Percentiles rank a stretch among this genome's conserved stretches.
These are phyloP conservation scores for Crotophaga sulcirostris DNA, from an alignment of 2,113 vertebrate species.

Conservation along the genomic window DNA sequence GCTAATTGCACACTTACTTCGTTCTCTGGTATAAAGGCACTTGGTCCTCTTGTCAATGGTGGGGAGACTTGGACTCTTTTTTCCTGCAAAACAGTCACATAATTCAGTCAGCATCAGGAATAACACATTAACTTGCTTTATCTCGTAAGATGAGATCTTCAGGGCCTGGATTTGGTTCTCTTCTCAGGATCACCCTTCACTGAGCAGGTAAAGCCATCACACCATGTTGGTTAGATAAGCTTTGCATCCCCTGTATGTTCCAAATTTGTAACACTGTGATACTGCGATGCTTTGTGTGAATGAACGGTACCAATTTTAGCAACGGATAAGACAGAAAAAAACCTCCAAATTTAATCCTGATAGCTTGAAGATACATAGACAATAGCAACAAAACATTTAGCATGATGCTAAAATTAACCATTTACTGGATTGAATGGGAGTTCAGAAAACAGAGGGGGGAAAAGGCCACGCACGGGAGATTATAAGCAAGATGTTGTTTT, in stretches of 20 bases:
- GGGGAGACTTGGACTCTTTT: conserved; percentile 79
- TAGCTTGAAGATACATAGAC: not conserved
- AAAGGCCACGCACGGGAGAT: not conserved
- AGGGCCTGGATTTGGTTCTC: not conserved
- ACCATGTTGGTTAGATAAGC: not conserved
- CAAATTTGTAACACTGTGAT: too few species aligned
- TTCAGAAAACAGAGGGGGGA: not conserved
- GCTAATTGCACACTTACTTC: conserved; percentile 71
- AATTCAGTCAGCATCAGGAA: not conserved
- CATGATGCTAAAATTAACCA: not conserved
- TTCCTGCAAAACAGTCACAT: conserved; percentile 72
- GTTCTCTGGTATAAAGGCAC: conserved; percentile 88
- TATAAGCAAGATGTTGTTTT: not conserved
- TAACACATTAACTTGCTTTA: not conserved
- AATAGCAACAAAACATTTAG: not conserved
- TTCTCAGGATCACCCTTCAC: not conserved
- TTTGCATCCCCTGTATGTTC: not conserved
- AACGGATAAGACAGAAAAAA: not conserved
- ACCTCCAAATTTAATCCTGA: not conserved
- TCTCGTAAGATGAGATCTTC: not conserved
- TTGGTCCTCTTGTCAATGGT: conserved; percentile 83
- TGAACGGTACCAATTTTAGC: not conserved
- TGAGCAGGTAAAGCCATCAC: not conserved
- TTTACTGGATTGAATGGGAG: not conserved
- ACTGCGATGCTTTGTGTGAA: rapidly evolving